Percentiles rank a stretch among this genome's conserved stretches.
These are phyloP conservation scores for Melanchra persicariae DNA, from an alignment of 2,888 invertebrate genomes.

Conservation along the genomic window DNA sequence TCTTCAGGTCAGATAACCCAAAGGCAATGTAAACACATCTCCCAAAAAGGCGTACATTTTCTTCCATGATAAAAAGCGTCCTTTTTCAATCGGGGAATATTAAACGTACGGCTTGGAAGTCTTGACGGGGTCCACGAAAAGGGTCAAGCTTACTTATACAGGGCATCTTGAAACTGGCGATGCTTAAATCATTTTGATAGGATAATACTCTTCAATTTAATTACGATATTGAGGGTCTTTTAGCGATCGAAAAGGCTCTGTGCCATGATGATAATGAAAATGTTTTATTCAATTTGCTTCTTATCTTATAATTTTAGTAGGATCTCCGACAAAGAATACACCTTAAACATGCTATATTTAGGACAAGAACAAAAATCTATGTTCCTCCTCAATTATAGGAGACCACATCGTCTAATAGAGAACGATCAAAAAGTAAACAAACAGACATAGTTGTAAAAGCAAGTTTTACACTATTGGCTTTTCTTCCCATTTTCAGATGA, in stretches of 20 bases:
- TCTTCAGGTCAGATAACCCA: not conserved
- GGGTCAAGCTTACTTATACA: slow-evolving; percentile 34
- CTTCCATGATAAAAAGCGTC: slow-evolving; percentile 5
- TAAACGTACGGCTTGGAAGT: slow-evolving; percentile 3
- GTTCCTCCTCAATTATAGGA: too few relatives aligned
- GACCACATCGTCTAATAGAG: too few relatives aligned
- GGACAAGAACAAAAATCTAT: too few relatives aligned
- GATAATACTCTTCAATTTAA: slow-evolving; percentile 6
- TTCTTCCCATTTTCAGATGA: too few relatives aligned
- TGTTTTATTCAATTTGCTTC: too few relatives aligned
- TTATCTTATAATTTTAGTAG: too few relatives aligned
- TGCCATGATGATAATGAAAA: too few relatives aligned
- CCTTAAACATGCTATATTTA: too few relatives aligned
- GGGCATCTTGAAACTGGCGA: slow-evolving; percentile 10
- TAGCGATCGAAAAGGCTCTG: not conserved
- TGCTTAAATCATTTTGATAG: slow-evolving; percentile 18
- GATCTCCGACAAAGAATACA: too few relatives aligned
- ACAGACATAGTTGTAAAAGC: too few relatives aligned
- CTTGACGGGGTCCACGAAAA: slow-evolving; percentile 27
- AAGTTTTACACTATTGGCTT: too few relatives aligned
- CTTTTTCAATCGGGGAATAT: slow-evolving; percentile 14
- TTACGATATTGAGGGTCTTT: not conserved
- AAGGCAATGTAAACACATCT: not conserved
- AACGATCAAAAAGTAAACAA: too few relatives aligned
- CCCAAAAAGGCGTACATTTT: not conserved